Evolutionary conservation across 2,888 invertebrate species (phyloP).

Genomic region (Parascotia fuliginaria): DNA sequence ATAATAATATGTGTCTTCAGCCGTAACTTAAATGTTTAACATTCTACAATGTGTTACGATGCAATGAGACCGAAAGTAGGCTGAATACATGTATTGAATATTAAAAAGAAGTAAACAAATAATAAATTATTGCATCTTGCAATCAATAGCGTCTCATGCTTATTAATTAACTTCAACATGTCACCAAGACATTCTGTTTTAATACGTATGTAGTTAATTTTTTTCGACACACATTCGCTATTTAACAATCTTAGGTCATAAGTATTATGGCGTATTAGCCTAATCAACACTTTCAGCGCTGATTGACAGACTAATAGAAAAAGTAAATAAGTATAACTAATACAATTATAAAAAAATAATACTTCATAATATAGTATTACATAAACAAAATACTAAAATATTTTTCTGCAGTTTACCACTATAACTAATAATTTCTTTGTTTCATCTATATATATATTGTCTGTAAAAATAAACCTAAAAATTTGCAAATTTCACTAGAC

Average conservation of each 20-base stretch:
- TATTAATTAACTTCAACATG: conserved; percentile 30
- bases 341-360: conserved; percentile 33
- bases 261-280: conserved; percentile 16
- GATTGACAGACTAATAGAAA: conserved; percentile 11
- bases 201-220: conserved; percentile 7
- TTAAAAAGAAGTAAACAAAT: conserved; percentile 20
- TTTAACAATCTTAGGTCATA: conserved; percentile 6
- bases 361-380: conserved; percentile 17
- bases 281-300: conserved; percentile 16
- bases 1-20: background rate
- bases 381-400: conserved; percentile 22
- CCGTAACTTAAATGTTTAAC: conserved; percentile 24
- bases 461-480: conserved; percentile 18
- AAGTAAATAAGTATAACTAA: conserved; percentile 15
- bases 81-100: conserved; percentile 33
- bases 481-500: conserved; percentile 14
- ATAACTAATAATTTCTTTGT: conserved; percentile 2
- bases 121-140: conserved; percentile 31
- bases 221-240: conserved; percentile 1
- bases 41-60: conserved; percentile 31
- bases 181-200: conserved; percentile 10
- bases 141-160: conserved; percentile 28
- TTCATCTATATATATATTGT: conserved; percentile 1
- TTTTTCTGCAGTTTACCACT: conserved; percentile 7
- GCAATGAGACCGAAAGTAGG: conserved; percentile 28